Base-by-base conservation (phyloP, 2,797 vertebrate genomes). In the Oreonectes daqikongensis region DNA sequence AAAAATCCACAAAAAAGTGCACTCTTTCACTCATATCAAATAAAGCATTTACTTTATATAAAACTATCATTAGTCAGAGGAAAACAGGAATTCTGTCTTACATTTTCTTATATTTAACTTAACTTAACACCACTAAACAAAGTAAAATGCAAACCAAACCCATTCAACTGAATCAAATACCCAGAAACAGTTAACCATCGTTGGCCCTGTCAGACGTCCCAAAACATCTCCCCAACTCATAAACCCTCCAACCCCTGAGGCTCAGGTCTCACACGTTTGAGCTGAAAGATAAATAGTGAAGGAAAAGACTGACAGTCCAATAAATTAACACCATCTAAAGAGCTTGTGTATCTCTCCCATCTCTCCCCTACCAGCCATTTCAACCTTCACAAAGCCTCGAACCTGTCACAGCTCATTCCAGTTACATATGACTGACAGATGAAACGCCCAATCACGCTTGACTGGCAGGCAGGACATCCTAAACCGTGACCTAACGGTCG, bases 381-480 rank as follows among this genome's bases (percentile, higher is more conserved):
- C 75, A 69, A 67, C 40, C 77, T 40, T 60, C 84, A 83, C 74
- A 69, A 69, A 80, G 75, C 85, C 82, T 82, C 83, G 79, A 72
- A 79, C 74, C 60, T 84, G 81, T 84, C 85, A 79, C 77, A 85
- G 74, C 85, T 89, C 88, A 87, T 88, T 87, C 81, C 64, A 48
- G 65, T 84, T 86, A 83, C 72, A 12, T 87, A 81, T 90, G 89
- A 92, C 66, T 87, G 92, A 89, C 90, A 87, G 86, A 83, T 83
- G 88, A 84, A 85, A 91, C 88, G 82, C 90, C 88, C 77, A 72
- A 75, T 87, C 89, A 86, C 75, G 17, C 87, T 86, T 91, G 90
- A 92, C 79, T 86, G 92, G 90, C 92, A 91, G 87, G 82, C 83
- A 88, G 87, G 87, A 92, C 88, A 88, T 92, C 89, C 89, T 86